Percentiles rank a stretch among this genome's conserved stretches.
Conservation (phyloP, 2,888 invertebrate species). For the Pterostichus madidus region DNA sequence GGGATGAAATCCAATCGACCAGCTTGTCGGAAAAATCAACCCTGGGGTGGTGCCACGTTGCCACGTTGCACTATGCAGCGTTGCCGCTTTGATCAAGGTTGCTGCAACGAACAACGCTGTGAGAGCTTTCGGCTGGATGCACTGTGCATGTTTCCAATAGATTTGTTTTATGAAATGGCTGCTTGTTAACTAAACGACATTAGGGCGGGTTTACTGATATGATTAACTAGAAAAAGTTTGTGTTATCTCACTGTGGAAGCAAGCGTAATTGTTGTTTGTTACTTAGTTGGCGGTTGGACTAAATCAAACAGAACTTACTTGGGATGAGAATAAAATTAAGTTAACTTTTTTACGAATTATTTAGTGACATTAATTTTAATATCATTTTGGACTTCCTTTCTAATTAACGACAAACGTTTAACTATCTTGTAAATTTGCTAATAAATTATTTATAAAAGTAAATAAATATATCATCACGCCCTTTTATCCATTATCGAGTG, state of each 20-base stretch:
- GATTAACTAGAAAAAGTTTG: constrained; percentile 11
- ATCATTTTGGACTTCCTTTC: too few species aligned
- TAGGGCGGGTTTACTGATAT: constrained; percentile 26
- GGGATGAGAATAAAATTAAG: too few species aligned
- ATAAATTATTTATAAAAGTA: too few species aligned
- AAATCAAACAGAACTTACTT: too few species aligned
- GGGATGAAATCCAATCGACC: constrained; percentile 13
- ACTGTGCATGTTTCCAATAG: constrained; percentile 36
- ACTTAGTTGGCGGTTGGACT: too few species aligned
- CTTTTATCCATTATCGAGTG: too few species aligned
- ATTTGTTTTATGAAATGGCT: constrained; percentile 50
- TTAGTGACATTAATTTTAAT: too few species aligned
- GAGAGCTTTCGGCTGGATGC: not conserved
- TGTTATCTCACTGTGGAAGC: not conserved
- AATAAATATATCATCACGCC: too few species aligned
- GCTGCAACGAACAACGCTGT: constrained; percentile 2
- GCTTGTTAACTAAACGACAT: constrained; percentile 29
- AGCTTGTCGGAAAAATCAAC: constrained; percentile 26
- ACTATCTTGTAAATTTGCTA: too few species aligned
- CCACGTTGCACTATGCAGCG: constrained; percentile 33
- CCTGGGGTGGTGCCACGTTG: constrained; percentile 35
- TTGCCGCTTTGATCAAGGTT: constrained; percentile 46
- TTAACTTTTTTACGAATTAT: too few species aligned
- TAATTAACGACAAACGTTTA: too few species aligned
- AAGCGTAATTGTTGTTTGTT: too few species aligned